Conservation (phyloP, 1,140 invertebrate genomes). For the Forficula auricularia region DNA sequence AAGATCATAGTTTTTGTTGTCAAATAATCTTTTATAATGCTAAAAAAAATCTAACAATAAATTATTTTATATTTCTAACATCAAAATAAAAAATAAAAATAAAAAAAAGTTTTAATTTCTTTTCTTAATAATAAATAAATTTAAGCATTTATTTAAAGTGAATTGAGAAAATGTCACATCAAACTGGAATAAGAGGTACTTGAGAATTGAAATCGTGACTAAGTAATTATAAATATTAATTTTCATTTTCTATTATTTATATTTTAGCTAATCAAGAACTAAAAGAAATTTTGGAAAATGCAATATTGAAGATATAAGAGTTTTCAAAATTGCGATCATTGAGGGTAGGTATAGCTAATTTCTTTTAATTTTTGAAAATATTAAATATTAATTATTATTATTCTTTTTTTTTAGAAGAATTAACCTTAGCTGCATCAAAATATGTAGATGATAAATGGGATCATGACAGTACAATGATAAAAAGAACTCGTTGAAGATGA, state of each 20-base stretch:
- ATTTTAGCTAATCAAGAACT: constrained; percentile 63
- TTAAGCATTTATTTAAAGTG: too few relatives aligned
- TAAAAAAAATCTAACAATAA: too few relatives aligned
- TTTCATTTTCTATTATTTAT: constrained; percentile 12
- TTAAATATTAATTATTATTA: constrained; percentile 4
- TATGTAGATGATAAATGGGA: constrained; percentile 63
- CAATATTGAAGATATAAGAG: constrained; percentile 57
- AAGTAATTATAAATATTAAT: not conserved
- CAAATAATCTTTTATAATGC: too few relatives aligned
- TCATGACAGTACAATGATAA: constrained; percentile 67
- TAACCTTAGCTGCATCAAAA: constrained; percentile 45
- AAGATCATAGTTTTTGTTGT: too few relatives aligned
- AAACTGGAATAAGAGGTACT: constrained; percentile 56
- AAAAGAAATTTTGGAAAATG: constrained; percentile 65
- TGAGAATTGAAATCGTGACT: not conserved
- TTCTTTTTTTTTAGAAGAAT: constrained; percentile 47
- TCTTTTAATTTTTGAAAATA: not conserved
- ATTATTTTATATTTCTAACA: too few relatives aligned
- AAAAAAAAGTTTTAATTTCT: too few relatives aligned
- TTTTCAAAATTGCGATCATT: constrained; percentile 69
- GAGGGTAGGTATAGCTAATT: constrained; percentile 43
- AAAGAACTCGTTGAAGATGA: constrained; percentile 61
- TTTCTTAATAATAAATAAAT: too few relatives aligned
- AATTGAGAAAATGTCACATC: constrained; percentile 61
- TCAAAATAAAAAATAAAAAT: too few relatives aligned